These are phyloP conservation scores for Antennarius striatus DNA, from an alignment of 2,113 vertebrate species.

Conservation along the genomic window DNA sequence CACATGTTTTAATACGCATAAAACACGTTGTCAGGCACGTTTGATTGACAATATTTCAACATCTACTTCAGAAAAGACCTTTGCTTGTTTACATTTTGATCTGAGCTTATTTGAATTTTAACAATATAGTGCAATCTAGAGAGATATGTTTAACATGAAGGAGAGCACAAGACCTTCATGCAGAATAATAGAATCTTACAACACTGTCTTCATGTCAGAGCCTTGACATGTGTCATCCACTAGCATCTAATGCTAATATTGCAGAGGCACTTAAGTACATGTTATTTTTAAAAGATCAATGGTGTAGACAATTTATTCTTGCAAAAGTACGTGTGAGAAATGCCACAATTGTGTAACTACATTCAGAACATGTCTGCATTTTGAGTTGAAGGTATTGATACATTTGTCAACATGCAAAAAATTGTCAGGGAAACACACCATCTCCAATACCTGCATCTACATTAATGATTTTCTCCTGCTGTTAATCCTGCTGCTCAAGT, in stretches of 20 bases:
- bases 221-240: not conserved
- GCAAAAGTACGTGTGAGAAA: not conserved
- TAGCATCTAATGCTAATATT: not conserved
- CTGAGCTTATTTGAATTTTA: not conserved
- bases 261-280: not conserved
- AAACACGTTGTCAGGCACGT: not conserved
- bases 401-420: not conserved
- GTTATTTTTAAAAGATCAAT: constrained; percentile 10
- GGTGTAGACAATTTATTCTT: not conserved
- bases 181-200: not conserved
- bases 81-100: constrained; percentile 39
- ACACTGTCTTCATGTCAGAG: not conserved
- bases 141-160: not conserved
- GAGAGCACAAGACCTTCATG: not conserved
- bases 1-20: no score
- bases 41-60: not conserved
- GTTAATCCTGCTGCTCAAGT: no score
- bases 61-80: not conserved
- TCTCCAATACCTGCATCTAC: not conserved
- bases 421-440: not conserved
- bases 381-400: not conserved
- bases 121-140: no score
- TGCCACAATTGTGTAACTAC: not conserved
- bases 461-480: no score
- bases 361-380: not conserved